Evolutionary conservation across 2,888 invertebrate species (phyloP).

Genomic region (Byasa hedistus): DNA sequence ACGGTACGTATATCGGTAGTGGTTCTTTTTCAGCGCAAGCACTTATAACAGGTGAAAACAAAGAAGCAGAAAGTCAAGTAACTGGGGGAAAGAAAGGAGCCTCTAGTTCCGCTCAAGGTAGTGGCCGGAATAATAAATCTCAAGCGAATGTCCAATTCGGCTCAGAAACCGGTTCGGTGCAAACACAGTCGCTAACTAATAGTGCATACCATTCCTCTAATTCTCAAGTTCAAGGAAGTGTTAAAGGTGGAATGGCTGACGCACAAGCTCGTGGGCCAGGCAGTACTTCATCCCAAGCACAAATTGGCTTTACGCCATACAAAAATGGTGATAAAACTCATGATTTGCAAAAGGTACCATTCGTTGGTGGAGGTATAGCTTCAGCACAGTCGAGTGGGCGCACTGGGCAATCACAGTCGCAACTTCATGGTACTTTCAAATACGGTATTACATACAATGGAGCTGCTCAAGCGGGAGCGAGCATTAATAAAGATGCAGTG

Average conservation of each 20-base stretch:
- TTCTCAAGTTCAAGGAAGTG: slow-evolving; percentile 89
- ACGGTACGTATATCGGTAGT: slow-evolving; percentile 87
- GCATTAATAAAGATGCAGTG: slow-evolving; percentile 80
- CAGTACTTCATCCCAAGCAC: slow-evolving; percentile 92
- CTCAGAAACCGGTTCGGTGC: slow-evolving; percentile 86
- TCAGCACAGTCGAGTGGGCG: slow-evolving; percentile 87
- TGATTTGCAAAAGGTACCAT: slow-evolving; percentile 76
- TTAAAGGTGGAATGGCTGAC: slow-evolving; percentile 91
- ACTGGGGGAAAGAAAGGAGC: slow-evolving; percentile 87
- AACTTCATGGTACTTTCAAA: slow-evolving; percentile 89
- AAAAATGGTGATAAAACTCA: slow-evolving; percentile 80
- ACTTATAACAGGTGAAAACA: slow-evolving; percentile 86
- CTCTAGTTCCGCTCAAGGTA: slow-evolving; percentile 86
- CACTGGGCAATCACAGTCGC: slow-evolving; percentile 90
- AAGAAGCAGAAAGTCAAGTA: slow-evolving; percentile 85
- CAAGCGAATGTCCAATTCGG: slow-evolving; percentile 88
- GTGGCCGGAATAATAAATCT: slow-evolving; percentile 86
- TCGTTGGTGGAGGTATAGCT: slow-evolving; percentile 87
- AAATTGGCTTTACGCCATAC: slow-evolving; percentile 91
- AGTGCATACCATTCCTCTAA: slow-evolving; percentile 88
- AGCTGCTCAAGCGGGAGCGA: slow-evolving; percentile 90
- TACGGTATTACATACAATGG: slow-evolving; percentile 88
- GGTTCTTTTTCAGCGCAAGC: slow-evolving; percentile 92
- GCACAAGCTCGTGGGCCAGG: slow-evolving; percentile 92
- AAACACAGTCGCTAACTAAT: slow-evolving; percentile 87